Base-by-base conservation (phyloP, 2,888 invertebrate species). In the Crioceris asparagi region DNA sequence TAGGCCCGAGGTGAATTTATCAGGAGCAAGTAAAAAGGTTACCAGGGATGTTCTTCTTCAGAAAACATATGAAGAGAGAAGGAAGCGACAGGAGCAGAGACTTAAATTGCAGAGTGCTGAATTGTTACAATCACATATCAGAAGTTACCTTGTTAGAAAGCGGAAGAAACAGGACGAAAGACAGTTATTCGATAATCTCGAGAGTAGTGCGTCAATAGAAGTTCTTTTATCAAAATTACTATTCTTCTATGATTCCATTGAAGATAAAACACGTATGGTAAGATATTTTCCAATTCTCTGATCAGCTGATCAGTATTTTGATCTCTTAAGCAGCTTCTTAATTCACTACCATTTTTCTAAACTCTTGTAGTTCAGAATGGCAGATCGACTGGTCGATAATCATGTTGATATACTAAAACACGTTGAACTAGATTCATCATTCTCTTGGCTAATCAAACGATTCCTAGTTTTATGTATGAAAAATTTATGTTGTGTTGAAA, bases 1-100 rank as follows among this genome's bases (percentile, higher is more conserved):
- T 33, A 81, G 77, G 62, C 94, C 93, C 6, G 77, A 83, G 55
- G 93, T 93, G 66, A 91, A 85, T 64, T 70, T 93, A 49, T 81
- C 88, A 41, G 93, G 93, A 40, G 83, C 82, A n/a, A 86, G 86
- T 56, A 72, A 71, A 38, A 73, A 77, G 46, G 75, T 81, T 45
- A 80, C 74, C 31, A 68, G 75, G 50, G 82, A 86, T 54, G 72
- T 75, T 35, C 66, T 90, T 33, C 69, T 93, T 44, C 76, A 79
- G 39, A 81, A 84, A 59, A 83, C 86, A 29, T 88, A 90, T 56
- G 74, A 77, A 56, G 91, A 92, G 66, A 74, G 93, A 45, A 75
- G 79, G 47, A 90, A 88, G 65, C 72, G 93, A 61, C 90, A 92
- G 70, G 79, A 87, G 56, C 72, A 79, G 47, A 74, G 90, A 41